These are phyloP conservation scores for Struthio camelus DNA, from an alignment of 2,113 vertebrate species.

Conservation along the genomic window DNA sequence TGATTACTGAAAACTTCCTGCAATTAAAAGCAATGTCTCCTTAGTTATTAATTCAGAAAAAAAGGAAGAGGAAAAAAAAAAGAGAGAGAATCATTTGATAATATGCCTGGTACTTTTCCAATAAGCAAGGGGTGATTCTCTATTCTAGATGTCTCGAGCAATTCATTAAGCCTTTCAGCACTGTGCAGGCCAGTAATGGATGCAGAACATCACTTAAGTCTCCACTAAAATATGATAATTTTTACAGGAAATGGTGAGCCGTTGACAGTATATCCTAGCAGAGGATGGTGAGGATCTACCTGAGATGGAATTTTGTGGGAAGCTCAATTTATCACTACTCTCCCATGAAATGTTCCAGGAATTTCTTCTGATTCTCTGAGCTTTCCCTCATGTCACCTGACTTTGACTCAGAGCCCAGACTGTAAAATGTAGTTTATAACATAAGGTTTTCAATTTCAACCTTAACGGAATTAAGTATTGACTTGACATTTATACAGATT, in stretches of 20 bases:
- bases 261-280: background rate
- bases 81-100: background rate
- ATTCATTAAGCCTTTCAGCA: constrained; percentile 38
- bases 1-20: background rate
- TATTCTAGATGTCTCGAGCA: background rate
- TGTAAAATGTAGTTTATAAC: constrained; percentile 45
- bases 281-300: background rate
- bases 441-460: constrained; percentile 51
- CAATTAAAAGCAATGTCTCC: background rate
- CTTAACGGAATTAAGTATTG: constrained; percentile 52
- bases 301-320: background rate
- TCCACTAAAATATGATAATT: background rate
- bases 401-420: constrained; percentile 43
- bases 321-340: background rate
- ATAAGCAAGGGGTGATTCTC: background rate
- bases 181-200: constrained; percentile 1
- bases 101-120: constrained; percentile 9
- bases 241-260: constrained; percentile 13
- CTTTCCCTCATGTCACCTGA: constrained; percentile 20
- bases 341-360: constrained; percentile 36
- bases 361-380: constrained; percentile 30
- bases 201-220: background rate
- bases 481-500: constrained; percentile 58
- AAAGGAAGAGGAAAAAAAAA: background rate
- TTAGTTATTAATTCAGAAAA: background rate